Evolutionary conservation across 2,797 vertebrate species (phyloP).

Genomic region (Heterohyrax brucei): DNA sequence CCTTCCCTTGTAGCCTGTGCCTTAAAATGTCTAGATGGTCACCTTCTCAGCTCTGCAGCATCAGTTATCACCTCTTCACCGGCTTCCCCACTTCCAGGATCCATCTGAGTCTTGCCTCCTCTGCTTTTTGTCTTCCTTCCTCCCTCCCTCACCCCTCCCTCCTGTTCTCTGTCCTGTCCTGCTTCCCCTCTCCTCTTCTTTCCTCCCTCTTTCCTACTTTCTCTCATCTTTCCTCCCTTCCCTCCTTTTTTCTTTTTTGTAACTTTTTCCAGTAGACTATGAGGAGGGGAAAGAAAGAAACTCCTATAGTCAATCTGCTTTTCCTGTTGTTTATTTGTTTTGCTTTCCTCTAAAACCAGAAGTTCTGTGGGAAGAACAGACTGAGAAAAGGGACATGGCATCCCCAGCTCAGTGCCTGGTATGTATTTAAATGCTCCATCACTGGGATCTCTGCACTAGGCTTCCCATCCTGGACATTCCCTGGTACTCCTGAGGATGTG

Average conservation of each 20-base stretch:
- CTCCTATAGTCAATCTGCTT: neutral
- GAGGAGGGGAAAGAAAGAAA: neutral
- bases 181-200: neutral
- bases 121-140: neutral
- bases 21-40: neutral
- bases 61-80: neutral
- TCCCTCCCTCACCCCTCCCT: neutral
- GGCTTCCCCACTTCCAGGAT: neutral
- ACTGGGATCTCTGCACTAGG: neutral
- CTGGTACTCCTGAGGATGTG: neutral
- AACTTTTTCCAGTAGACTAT: neutral
- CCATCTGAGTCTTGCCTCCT: neutral
- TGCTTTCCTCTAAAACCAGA: neutral
- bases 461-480: neutral
- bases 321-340: no score
- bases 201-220: neutral
- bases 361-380: neutral
- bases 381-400: neutral
- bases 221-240: no score
- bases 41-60: fast-evolving
- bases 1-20: neutral
- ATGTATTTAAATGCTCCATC: neutral
- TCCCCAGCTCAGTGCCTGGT: neutral
- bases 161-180: neutral
- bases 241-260: neutral